Percentiles rank a stretch among this genome's conserved stretches.
phyloP scores from a whole-genome alignment of 2,797 vertebrate species.

The Leptatherina wallacei region DNA sequence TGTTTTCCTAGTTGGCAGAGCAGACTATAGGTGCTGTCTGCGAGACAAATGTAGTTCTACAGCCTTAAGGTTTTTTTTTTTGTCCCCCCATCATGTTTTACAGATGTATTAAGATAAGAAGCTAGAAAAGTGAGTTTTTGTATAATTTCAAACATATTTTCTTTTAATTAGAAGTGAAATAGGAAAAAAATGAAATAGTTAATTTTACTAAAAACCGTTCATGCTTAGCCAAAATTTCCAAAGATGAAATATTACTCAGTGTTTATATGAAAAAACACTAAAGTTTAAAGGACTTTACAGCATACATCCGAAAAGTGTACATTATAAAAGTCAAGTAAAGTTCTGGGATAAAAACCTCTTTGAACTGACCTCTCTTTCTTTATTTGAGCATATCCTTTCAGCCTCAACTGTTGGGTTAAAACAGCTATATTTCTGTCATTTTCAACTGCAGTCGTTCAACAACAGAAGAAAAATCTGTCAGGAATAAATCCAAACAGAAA shows the following conservation, averaged over 20 bases:
- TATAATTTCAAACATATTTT: too few species aligned
- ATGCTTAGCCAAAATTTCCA: too few species aligned
- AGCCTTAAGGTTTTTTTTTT: conserved; percentile 56
- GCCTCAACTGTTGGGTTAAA: conserved; percentile 1
- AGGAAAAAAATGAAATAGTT: background rate
- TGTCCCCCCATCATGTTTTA: too few species aligned
- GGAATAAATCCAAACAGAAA: conserved; percentile 39
- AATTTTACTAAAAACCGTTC: background rate
- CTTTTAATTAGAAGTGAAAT: background rate
- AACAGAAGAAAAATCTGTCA: conserved; percentile 25
- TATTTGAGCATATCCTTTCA: background rate
- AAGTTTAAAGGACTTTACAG: background rate
- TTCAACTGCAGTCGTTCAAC: background rate
- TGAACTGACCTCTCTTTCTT: conserved; percentile 5
- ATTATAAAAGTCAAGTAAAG: conserved; percentile 1
- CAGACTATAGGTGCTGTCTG: conserved; percentile 72
- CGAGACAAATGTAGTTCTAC: conserved; percentile 75
- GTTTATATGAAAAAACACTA: background rate
- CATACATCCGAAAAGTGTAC: background rate
- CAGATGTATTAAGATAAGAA: conserved; percentile 1
- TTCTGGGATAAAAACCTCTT: background rate
- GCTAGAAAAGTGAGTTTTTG: background rate
- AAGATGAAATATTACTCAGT: background rate
- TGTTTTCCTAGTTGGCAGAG: conserved; percentile 70
- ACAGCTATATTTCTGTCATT: conserved; percentile 29